A percentile compares a stretch with the other conserved stretches of the same genome.
Evolutionary conservation across 2,113 vertebrate genomes (phyloP).

Genomic region (Cephalopholis sonnerati): DNA sequence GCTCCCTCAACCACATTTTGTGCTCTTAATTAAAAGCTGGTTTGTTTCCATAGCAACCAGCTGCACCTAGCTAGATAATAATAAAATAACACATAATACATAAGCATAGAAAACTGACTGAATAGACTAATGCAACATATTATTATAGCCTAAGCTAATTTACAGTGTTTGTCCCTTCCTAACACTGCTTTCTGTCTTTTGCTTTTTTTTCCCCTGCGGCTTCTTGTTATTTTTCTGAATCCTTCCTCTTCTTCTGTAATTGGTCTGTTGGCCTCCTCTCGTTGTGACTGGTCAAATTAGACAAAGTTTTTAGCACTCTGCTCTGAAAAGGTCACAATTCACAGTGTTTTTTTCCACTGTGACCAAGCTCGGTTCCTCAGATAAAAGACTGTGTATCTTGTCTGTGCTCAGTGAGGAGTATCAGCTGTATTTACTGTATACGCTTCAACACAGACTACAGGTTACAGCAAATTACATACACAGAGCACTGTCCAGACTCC

Average conservation of each 20-base stretch:
- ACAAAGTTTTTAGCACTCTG: conserved; percentile 25
- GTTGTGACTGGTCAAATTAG: conserved; percentile 41
- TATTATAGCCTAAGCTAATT: conserved; percentile 59
- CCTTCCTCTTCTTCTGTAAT: conserved; percentile 35
- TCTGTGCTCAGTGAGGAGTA: neutral
- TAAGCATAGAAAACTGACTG: conserved; percentile 56
- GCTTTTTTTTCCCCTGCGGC: neutral
- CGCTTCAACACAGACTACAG: conserved; percentile 28
- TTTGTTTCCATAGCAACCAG: conserved; percentile 69
- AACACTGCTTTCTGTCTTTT: conserved; percentile 2
- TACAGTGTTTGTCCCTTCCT: conserved; percentile 41
- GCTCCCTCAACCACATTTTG: conserved; percentile 17
- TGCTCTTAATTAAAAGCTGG: conserved; percentile 41
- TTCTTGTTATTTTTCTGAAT: conserved; percentile 38
- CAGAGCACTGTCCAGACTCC: conserved; percentile 26
- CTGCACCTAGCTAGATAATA: conserved; percentile 33
- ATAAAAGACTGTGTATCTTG: neutral
- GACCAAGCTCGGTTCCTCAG: neutral
- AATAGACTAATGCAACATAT: conserved; percentile 55
- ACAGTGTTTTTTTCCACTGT: neutral
- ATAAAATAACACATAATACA: conserved; percentile 58
- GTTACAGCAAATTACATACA: conserved; percentile 37
- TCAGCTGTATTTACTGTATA: conserved; percentile 39
- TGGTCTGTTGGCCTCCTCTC: conserved; percentile 47
- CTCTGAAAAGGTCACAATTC: conserved; percentile 41